Evolutionary conservation across 1,140 invertebrate genomes (phyloP).

Genomic region (Oncopodura yosiiana): DNA sequence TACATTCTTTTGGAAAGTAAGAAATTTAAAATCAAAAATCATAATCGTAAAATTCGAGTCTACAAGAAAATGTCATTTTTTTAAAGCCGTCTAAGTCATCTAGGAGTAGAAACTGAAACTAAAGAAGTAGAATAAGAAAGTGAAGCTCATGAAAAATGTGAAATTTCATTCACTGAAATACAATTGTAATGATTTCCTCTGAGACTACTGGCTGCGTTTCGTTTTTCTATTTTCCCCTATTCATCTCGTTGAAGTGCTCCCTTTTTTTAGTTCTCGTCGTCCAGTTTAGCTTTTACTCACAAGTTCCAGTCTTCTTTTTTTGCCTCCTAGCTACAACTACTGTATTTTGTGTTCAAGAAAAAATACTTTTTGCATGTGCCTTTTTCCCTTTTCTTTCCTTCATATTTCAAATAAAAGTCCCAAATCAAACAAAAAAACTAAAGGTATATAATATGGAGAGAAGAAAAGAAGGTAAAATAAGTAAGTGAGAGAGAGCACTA

Average conservation of each 20-base stretch:
- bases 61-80: neutral
- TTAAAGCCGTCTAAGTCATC: neutral
- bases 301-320: too few relatives aligned
- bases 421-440: conserved; percentile 10
- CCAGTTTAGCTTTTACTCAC: too few relatives aligned
- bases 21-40: too few relatives aligned
- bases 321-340: too few relatives aligned
- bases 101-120: neutral
- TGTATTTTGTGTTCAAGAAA: too few relatives aligned
- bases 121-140: neutral
- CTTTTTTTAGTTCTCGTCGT: too few relatives aligned
- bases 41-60: too few relatives aligned
- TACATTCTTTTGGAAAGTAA: too few relatives aligned
- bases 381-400: neutral
- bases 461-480: too few relatives aligned
- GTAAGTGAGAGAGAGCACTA: too few relatives aligned
- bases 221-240: conserved; percentile 29
- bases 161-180: conserved; percentile 33
- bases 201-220: conserved; percentile 34
- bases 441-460: too few relatives aligned
- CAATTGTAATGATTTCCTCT: conserved; percentile 36
- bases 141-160: conserved; percentile 30
- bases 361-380: neutral
- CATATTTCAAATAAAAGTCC: neutral
- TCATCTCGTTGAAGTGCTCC: conserved; percentile 29